Evolutionary conservation across 2,888 invertebrate species (phyloP).

Genomic region (Tiliacea aurago): DNA sequence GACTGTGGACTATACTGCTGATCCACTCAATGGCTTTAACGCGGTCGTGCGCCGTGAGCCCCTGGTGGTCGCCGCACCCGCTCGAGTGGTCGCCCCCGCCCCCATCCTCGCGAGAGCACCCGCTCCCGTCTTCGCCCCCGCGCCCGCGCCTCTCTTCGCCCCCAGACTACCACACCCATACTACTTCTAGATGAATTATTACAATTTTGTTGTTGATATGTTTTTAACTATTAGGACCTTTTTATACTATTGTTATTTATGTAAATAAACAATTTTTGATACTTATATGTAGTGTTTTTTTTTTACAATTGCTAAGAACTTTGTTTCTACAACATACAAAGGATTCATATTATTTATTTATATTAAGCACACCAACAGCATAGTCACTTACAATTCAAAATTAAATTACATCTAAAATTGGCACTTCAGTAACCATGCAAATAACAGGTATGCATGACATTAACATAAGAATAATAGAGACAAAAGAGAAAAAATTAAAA

Average conservation of each 20-base stretch:
- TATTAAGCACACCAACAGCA: too few relatives aligned
- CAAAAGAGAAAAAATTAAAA: too few relatives aligned
- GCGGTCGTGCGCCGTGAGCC: slow-evolving; percentile 91
- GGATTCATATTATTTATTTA: too few relatives aligned
- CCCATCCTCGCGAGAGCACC: slow-evolving; percentile 69
- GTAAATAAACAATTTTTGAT: slow-evolving; percentile 78
- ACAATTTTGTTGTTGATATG: slow-evolving; percentile 86
- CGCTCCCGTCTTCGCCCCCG: slow-evolving; percentile 69
- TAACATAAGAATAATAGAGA: too few relatives aligned
- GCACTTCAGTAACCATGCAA: too few relatives aligned
- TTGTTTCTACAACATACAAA: not conserved
- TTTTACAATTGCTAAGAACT: not conserved
- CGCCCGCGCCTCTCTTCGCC: slow-evolving; percentile 71
- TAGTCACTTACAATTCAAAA: too few relatives aligned
- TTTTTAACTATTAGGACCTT: slow-evolving; percentile 76
- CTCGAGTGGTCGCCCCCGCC: slow-evolving; percentile 73
- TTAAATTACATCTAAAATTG: too few relatives aligned
- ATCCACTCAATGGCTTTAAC: slow-evolving; percentile 90
- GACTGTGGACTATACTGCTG: slow-evolving; percentile 90
- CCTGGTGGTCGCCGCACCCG: slow-evolving; percentile 76
- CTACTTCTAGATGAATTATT: slow-evolving; percentile 87
- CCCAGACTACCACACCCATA: slow-evolving; percentile 82
- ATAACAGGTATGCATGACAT: too few relatives aligned
- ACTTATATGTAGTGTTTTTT: slow-evolving; percentile 31
- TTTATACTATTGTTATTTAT: slow-evolving; percentile 86